Percentiles rank a stretch among this genome's conserved stretches.
Conservation (phyloP, 2,797 vertebrate species). For the Leptodactylus fallax region DNA sequence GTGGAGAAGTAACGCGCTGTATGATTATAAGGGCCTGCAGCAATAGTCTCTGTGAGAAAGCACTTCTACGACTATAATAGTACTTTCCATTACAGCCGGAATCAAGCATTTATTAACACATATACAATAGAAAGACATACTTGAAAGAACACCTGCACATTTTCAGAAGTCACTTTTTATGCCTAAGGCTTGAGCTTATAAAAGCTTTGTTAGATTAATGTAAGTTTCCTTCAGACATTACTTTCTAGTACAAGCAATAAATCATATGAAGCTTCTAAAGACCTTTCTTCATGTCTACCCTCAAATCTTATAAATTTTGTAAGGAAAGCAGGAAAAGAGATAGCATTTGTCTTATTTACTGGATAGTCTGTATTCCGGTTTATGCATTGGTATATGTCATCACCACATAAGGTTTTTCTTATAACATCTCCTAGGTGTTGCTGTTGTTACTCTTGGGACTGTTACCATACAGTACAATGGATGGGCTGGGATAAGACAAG, state of each 20-base stretch:
- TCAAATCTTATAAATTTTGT: no score
- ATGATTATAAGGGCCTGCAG: no score
- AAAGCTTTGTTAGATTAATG: neutral
- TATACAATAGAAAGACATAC: neutral
- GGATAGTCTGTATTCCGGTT: neutral
- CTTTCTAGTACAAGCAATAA: neutral
- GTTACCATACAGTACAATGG: no score
- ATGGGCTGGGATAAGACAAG: no score
- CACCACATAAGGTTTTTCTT: neutral
- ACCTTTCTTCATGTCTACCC: neutral
- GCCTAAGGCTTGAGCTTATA: neutral
- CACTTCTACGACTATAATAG: neutral
- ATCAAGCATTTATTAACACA: neutral
- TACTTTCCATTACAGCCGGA: neutral
- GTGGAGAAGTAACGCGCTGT: no score
- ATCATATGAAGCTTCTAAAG: neutral
- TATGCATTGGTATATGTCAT: neutral
- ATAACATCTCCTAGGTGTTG: neutral
- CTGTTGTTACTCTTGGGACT: neutral
- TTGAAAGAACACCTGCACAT: slow-evolving; percentile 1
- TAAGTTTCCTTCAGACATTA: neutral
- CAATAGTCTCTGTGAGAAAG: no score
- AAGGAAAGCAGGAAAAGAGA: neutral
- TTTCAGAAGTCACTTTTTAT: neutral
- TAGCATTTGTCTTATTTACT: neutral